Conservation (phyloP, 2,797 vertebrate genomes). For the Enteromius thamalakanensis region DNA sequence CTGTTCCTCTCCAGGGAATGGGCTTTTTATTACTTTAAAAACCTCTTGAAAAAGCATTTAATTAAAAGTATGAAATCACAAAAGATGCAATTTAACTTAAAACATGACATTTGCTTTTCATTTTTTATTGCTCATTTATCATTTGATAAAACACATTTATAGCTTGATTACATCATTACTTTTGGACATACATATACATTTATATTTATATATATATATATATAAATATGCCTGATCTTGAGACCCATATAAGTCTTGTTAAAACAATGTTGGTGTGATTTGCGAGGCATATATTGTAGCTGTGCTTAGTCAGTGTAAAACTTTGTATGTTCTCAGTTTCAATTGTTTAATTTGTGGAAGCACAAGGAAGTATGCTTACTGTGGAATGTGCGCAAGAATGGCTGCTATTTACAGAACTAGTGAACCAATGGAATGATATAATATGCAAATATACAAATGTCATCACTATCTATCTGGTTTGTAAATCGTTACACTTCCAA, state of each 20-base stretch:
- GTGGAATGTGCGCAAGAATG: no score
- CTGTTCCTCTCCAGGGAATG: background rate
- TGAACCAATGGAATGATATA: no score
- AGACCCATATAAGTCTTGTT: background rate
- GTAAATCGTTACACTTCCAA: no score
- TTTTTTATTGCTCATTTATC: slow-evolving; percentile 6
- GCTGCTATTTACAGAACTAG: no score
- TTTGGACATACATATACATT: no score
- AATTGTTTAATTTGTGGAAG: no score
- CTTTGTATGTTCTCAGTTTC: background rate
- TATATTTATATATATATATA: no score
- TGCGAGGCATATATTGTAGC: background rate
- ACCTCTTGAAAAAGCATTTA: background rate
- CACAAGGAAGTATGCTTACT: background rate
- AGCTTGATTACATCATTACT: background rate
- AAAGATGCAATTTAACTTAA: slow-evolving; percentile 25
- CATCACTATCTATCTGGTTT: no score
- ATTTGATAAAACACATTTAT: slow-evolving; percentile 11
- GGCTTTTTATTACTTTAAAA: background rate
- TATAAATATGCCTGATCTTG: no score
- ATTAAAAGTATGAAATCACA: slow-evolving; percentile 27
- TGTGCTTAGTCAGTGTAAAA: background rate
- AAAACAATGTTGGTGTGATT: background rate
- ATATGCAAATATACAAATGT: no score
- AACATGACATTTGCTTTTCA: slow-evolving; percentile 12